Evolutionary conservation across 2,888 invertebrate genomes (phyloP), one percentile per base, ranked within the genome.

Genomic region (Hirtodrosophila duncani): DNA sequence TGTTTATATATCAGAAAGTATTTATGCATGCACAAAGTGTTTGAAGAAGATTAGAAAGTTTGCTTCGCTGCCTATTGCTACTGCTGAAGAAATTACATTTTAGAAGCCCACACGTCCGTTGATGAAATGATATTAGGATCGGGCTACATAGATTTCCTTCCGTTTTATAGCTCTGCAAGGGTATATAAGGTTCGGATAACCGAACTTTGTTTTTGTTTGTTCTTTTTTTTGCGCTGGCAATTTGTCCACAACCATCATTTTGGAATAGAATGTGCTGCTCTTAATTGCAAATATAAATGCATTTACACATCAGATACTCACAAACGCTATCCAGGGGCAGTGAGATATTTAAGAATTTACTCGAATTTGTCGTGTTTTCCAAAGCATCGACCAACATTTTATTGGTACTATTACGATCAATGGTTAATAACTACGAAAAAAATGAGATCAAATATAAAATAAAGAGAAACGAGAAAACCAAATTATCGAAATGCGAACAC

Each of bases 401-500:
- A 71, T 84, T 83, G 63, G 84, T 80, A 78, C 85, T 85, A 83
- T 85, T 87, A 83, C 82, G 83, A 81, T 85, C 87, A 81, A 86
- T 85, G 74, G 82, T 84, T 79, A 86, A 81, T 59, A 85, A 82
- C 86, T 87, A 81, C 66, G 77, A 81, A 71, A 68, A 64, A 58
- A 46, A 64, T 44, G 52, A 69, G 66, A 75, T 67, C 48, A 71
- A 63, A 59, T 16, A 13, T 37, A 51, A 38, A 42, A 42, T 27
- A 61, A 62, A 71, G 44, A 64, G 41, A 62, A 10, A 55, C n/a
- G n/a, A n/a, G 21, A 56, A 68, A 57, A 69, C 53, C 61, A 48
- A 63, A 59, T 63, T 48, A 61, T 65, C 59, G 53, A 58, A 72
- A 79, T 66, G 63, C 65, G 70, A 75, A 63, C 58, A 41, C 55